These are phyloP conservation scores for Panagrolaimus sp. DNA, from an alignment of 1,140 invertebrate species.

Conservation along the genomic window DNA sequence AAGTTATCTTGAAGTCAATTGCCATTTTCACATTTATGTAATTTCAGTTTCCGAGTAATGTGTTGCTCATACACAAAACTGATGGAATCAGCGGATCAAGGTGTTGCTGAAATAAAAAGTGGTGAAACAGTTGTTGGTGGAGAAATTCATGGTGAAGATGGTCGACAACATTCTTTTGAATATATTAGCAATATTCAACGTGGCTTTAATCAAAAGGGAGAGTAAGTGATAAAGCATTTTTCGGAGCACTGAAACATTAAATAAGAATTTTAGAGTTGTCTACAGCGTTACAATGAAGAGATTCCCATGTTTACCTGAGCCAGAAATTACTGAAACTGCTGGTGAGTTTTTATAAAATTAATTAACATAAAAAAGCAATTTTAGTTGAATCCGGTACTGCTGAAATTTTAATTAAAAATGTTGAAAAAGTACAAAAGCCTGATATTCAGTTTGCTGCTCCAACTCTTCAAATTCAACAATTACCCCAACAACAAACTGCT, in stretches of 20 bases:
- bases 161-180: conserved; percentile 45
- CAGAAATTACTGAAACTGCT: not conserved
- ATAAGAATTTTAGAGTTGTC: conserved; percentile 21
- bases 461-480: not conserved
- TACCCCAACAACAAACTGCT: not conserved
- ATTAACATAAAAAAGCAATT: not conserved
- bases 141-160: conserved; percentile 36
- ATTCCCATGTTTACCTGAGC: conserved; percentile 30
- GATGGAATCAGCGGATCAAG: conserved; percentile 26
- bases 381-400: conserved; percentile 24
- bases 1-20: conserved; percentile 9
- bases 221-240: not conserved
- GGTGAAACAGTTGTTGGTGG: conserved; percentile 49
- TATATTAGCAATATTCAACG: conserved; percentile 40
- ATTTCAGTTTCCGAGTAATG: conserved; percentile 22
- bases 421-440: conserved; percentile 19
- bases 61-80: conserved; percentile 44
- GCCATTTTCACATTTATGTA: not conserved
- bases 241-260: not conserved
- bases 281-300: conserved; percentile 28
- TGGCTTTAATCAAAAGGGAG: conserved; percentile 33
- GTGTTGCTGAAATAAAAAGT: conserved; percentile 31
- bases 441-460: not conserved
- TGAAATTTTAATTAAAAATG: conserved; percentile 31
- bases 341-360: not conserved